phyloP scores from a whole-genome alignment of 2,888 invertebrate species.

The Limnephilus rhombicus region DNA sequence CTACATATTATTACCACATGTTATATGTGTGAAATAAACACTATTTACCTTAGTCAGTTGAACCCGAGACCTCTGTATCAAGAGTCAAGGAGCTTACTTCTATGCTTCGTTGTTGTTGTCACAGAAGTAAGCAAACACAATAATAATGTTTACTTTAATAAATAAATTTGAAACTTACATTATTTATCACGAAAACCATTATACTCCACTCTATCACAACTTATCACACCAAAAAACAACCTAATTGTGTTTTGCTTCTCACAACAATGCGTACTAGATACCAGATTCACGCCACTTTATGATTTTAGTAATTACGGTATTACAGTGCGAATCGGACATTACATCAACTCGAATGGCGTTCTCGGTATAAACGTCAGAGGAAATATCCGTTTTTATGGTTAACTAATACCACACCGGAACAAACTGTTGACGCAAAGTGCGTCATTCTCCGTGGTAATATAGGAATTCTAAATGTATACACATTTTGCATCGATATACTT shows the following conservation, averaged over 20 bases:
- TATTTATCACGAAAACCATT: background rate
- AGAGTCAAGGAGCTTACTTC: background rate
- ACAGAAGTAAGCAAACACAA: background rate
- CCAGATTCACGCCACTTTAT: background rate
- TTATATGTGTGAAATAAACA: background rate
- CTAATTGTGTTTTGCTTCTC: background rate
- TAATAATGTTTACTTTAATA: background rate
- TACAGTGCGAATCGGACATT: background rate
- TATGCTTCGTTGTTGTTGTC: no score
- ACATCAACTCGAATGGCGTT: background rate
- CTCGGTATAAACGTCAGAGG: slow-evolving; percentile 25
- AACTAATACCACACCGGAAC: slow-evolving; percentile 32
- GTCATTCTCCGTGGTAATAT: background rate
- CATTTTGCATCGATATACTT: background rate
- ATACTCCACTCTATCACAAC: background rate
- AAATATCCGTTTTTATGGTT: slow-evolving; percentile 35
- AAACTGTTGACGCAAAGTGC: slow-evolving; percentile 6
- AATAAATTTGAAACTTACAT: background rate
- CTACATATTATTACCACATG: background rate
- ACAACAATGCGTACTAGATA: background rate
- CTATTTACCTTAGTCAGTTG: background rate
- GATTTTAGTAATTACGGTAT: background rate
- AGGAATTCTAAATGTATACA: background rate
- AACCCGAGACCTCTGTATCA: background rate
- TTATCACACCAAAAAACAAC: background rate